These are phyloP conservation scores for Lepidurus apus DNA, from an alignment of 1,140 invertebrate genomes.

Conservation along the genomic window DNA sequence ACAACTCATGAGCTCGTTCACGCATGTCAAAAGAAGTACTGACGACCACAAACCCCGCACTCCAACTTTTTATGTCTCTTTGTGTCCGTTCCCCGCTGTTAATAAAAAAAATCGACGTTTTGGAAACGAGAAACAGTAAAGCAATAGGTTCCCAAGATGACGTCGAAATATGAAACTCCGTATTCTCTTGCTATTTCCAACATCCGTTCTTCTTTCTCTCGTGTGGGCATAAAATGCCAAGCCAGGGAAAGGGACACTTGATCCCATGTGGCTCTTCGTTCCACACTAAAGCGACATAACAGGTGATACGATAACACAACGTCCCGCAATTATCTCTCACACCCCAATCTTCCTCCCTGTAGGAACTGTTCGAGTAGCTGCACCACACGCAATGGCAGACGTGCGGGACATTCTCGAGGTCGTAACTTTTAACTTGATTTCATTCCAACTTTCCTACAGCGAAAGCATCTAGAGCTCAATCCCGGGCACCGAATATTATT, in stretches of 20 bases:
- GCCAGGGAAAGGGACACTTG: conserved; percentile 2
- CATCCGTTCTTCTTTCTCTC: not conserved
- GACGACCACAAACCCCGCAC: too few relatives aligned
- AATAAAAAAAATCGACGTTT: not conserved
- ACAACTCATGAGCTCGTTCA: too few relatives aligned
- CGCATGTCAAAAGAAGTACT: too few relatives aligned
- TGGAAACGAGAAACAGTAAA: not conserved
- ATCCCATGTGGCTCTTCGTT: conserved; percentile 18
- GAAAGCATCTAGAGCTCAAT: not conserved
- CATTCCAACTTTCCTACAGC: not conserved
- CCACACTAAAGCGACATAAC: conserved; percentile 5
- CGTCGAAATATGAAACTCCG: not conserved
- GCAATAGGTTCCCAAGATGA: not conserved
- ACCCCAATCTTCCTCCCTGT: conserved; percentile 13
- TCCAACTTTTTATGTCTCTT: too few relatives aligned
- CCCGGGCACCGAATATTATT: not conserved
- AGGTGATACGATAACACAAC: conserved; percentile 15
- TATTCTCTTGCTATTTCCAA: not conserved
- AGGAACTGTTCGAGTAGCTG: not conserved
- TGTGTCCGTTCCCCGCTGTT: too few relatives aligned
- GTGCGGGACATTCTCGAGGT: not conserved
- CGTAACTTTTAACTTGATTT: not conserved
- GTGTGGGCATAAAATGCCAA: not conserved
- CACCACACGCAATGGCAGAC: not conserved
- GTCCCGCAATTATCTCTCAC: conserved; percentile 21